Conservation (phyloP, 2,888 invertebrate species). For the Biston stratarius region DNA sequence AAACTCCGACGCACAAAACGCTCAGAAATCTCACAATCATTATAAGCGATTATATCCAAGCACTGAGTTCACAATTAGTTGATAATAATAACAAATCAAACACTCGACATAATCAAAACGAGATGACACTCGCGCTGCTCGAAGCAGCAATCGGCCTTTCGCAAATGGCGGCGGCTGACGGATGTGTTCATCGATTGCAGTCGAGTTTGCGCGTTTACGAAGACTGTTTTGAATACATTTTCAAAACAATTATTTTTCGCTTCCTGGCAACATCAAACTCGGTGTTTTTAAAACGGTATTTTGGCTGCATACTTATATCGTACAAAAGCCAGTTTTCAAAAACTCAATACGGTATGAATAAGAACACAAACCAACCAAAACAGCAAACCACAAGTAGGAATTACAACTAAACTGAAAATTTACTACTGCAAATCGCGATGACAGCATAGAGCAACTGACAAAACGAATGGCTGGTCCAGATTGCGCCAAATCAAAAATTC, state of each 20-base stretch:
- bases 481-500: too few relatives aligned
- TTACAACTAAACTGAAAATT: too few relatives aligned
- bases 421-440: too few relatives aligned
- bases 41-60: slow-evolving; percentile 73
- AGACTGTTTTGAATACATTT: slow-evolving; percentile 49
- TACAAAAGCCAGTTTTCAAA: background rate
- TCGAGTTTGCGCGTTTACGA: slow-evolving; percentile 68
- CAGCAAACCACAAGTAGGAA: too few relatives aligned
- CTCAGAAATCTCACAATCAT: slow-evolving; percentile 86
- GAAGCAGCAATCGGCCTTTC: slow-evolving; percentile 78
- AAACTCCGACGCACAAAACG: slow-evolving; percentile 82
- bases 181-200: slow-evolving; percentile 85
- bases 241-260: background rate
- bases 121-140: slow-evolving; percentile 77
- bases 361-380: too few relatives aligned
- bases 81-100: slow-evolving; percentile 78
- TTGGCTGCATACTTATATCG: background rate
- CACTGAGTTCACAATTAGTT: slow-evolving; percentile 79
- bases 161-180: slow-evolving; percentile 87
- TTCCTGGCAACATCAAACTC: slow-evolving; percentile 8
- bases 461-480: too few relatives aligned
- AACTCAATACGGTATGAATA: too few relatives aligned
- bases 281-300: background rate
- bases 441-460: too few relatives aligned
- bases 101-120: slow-evolving; percentile 81